phyloP scores from a whole-genome alignment of 2,888 invertebrate species.

The Hylaea fasciaria region DNA sequence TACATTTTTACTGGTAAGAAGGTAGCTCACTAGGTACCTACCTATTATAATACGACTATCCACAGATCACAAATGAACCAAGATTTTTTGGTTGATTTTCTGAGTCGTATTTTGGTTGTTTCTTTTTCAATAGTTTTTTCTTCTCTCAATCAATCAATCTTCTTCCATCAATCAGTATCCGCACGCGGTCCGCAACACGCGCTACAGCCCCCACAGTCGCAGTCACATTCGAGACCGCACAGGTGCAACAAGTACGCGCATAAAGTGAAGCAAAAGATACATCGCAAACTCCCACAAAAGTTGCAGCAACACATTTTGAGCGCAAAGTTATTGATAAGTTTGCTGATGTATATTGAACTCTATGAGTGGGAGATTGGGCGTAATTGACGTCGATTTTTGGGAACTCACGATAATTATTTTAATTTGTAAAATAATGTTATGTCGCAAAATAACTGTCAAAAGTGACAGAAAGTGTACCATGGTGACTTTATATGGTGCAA shows the following conservation, averaged over 20 bases:
- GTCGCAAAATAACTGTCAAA: too few relatives aligned
- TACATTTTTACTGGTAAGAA: too few relatives aligned
- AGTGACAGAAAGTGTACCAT: too few relatives aligned
- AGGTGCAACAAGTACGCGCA: conserved; percentile 50
- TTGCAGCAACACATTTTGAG: conserved; percentile 59
- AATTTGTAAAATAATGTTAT: too few relatives aligned
- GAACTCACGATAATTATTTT: not conserved
- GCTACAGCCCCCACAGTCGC: conserved; percentile 40
- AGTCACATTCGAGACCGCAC: conserved; percentile 51
- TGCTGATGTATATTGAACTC: conserved; percentile 3
- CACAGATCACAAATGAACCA: too few relatives aligned
- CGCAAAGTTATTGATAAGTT: not conserved
- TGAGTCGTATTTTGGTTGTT: too few relatives aligned
- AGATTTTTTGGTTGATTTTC: too few relatives aligned
- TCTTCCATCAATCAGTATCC: conserved; percentile 11
- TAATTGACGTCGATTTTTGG: not conserved
- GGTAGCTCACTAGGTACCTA: too few relatives aligned
- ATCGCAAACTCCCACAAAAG: conserved; percentile 56
- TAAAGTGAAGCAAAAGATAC: conserved; percentile 51
- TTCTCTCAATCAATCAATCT: too few relatives aligned
- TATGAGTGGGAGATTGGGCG: not conserved
- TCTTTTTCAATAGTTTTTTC: too few relatives aligned
- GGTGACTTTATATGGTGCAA: too few relatives aligned
- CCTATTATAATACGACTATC: too few relatives aligned
- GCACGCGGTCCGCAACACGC: conserved; percentile 30